These are phyloP conservation scores for Actinostola sp. DNA, from an alignment of 92 coral and sea anemone genomes.

Conservation along the genomic window DNA sequence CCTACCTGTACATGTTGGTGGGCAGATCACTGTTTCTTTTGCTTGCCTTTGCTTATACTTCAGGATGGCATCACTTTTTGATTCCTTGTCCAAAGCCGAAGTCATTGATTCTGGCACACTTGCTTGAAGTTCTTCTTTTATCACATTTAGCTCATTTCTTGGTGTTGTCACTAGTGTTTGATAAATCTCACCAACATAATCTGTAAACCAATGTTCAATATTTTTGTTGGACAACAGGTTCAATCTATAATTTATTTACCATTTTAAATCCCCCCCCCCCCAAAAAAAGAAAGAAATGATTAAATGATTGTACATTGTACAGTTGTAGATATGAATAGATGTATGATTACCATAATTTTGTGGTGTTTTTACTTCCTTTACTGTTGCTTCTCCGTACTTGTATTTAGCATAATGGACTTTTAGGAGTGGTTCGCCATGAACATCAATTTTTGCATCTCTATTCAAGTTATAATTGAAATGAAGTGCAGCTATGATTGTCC, in stretches of 20 bases:
- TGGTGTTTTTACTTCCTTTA: constrained; percentile 1
- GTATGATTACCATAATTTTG: neutral
- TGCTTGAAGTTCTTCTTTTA: too few relatives aligned
- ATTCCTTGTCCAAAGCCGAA: neutral
- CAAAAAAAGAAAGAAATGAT: too few relatives aligned
- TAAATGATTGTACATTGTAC: neutral
- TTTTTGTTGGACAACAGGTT: too few relatives aligned
- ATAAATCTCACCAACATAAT: neutral
- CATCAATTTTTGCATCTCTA: constrained; percentile 2
- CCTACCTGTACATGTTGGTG: neutral
- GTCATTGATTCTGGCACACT: neutral
- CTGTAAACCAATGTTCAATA: neutral
- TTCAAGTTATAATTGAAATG: neutral
- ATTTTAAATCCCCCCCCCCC: too few relatives aligned
- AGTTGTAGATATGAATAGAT: neutral
- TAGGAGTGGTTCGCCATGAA: neutral
- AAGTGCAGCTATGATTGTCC: constrained; percentile 5
- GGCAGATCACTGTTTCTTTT: constrained; percentile 4
- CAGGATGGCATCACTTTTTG: neutral
- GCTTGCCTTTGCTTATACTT: neutral
- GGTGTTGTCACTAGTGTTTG: neutral
- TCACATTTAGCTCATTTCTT: neutral
- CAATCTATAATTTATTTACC: too few relatives aligned
- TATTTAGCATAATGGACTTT: constrained; percentile 10
- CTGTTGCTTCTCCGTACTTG: constrained; percentile 24